A percentile compares a stretch with the other conserved stretches of the same genome.
Conservation (phyloP, 2,113 vertebrate genomes). For the Gallinago undulata region DNA sequence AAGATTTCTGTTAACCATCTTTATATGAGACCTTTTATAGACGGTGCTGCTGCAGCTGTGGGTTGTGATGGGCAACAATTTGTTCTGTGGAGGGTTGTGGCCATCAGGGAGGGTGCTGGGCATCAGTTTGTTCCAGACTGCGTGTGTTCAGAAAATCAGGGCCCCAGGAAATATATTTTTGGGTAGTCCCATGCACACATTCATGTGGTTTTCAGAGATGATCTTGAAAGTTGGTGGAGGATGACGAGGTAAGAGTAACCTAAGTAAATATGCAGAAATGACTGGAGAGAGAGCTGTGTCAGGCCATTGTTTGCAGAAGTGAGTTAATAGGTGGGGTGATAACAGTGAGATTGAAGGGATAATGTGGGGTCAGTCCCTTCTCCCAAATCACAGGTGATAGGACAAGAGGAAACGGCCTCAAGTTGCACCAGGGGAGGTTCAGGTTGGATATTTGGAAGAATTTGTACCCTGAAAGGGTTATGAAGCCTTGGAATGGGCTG, state of each 20-base stretch:
- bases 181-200: accelerated
- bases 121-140: neutral
- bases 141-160: neutral
- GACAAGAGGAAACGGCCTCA: too few relatives aligned
- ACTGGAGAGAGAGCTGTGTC: neutral
- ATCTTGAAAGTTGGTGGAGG: neutral
- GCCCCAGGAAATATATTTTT: neutral
- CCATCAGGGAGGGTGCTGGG: neutral
- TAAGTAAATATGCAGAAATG: neutral
- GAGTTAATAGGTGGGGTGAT: neutral
- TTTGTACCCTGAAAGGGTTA: too few relatives aligned
- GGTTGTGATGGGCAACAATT: neutral
- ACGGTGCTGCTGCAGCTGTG: accelerated
- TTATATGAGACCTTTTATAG: neutral
- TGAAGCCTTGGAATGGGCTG: too few relatives aligned
- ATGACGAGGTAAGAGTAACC: neutral
- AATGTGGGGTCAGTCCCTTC: neutral
- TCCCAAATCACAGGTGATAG: too few relatives aligned
- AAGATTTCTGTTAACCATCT: accelerated
- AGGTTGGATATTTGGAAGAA: too few relatives aligned
- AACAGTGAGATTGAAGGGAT: neutral
- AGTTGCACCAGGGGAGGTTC: too few relatives aligned
- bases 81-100: neutral
- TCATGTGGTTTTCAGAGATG: neutral
- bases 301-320: neutral